These are phyloP conservation scores for Saguinus imperator DNA, from an alignment of 2,113 vertebrate genomes.

Conservation along the genomic window DNA sequence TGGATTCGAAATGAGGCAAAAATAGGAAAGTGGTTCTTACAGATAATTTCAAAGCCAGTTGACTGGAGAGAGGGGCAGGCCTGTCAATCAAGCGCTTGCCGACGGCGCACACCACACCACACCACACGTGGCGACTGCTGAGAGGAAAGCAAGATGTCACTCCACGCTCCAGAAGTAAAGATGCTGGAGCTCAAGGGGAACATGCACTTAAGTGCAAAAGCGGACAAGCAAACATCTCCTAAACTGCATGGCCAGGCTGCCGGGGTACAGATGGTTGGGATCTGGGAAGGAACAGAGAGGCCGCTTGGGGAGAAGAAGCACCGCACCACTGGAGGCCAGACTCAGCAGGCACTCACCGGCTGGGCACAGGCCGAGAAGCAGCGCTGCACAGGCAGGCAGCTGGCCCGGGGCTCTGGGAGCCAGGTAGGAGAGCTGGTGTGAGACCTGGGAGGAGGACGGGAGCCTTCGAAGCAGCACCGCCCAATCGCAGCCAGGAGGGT, in stretches of 20 bases:
- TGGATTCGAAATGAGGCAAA: background rate
- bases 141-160: background rate
- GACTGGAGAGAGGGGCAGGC: background rate
- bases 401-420: background rate
- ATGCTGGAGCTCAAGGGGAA: background rate
- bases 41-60: background rate
- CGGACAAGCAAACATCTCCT: background rate
- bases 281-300: background rate
- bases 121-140: background rate
- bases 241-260: background rate
- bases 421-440: background rate
- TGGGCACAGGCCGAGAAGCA: background rate
- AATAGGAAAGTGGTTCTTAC: background rate
- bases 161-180: background rate
- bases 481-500: background rate
- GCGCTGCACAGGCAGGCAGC: background rate
- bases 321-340: too few species aligned
- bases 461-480: background rate
- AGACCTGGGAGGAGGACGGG: background rate
- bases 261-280: background rate
- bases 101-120: background rate
- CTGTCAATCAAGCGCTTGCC: background rate
- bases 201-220: accelerated
- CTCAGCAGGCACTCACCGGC: accelerated
- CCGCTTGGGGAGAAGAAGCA: background rate